Base-by-base conservation (phyloP, 2,888 invertebrate genomes). In the Fragum whitleyi region DNA sequence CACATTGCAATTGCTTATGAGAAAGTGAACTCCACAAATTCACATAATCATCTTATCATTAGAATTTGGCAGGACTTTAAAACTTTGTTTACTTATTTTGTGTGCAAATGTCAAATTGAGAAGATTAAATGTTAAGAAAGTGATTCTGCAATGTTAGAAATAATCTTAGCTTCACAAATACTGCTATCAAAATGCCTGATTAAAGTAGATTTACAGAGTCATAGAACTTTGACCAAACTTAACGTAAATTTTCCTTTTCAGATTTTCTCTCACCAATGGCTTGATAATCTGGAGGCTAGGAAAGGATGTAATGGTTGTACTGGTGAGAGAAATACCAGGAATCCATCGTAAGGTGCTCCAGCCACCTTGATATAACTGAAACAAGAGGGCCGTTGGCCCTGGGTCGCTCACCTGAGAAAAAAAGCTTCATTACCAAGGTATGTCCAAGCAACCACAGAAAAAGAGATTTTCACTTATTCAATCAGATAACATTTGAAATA, bases 31-130 rank as follows among this genome's bases (percentile, higher is more conserved):
- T 47, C 7, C 16, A 14, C n/a, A 47, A 47, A 47, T 47, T 47
- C n/a, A 16, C 47, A 14, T 47, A 47, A 47, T 47, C 47, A 57
- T 57, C 19, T 57, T 26, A 26, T 57, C 23, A 3, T 26, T 53
- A 26, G 23, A 62, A 62, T 29, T 62, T 62, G 62, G 62, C 62
- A 62, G 62, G 36, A n/a, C n/a, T 62, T 32, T 19, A 62, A 28
- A 62, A 19, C 28, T n/a, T 32, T 32, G 62, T 62, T 62, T 62
- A n/a, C 36, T 36, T 62, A 36, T 19, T 23, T 28, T 32, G 36
- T 62, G 62, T 62, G 32, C 62, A 28, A n/a, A 62, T 62, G 62
- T 62, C 62, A 32, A 62, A 62, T 62, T 62, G 28, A 36, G 32
- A 28, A 28, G 62, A 62, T 62, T 62, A 62, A 62, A 62, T 16